A percentile compares a stretch with the other conserved stretches of the same genome.
Conservation (phyloP, 2,888 invertebrate genomes). For the Apamea monoglypha region DNA sequence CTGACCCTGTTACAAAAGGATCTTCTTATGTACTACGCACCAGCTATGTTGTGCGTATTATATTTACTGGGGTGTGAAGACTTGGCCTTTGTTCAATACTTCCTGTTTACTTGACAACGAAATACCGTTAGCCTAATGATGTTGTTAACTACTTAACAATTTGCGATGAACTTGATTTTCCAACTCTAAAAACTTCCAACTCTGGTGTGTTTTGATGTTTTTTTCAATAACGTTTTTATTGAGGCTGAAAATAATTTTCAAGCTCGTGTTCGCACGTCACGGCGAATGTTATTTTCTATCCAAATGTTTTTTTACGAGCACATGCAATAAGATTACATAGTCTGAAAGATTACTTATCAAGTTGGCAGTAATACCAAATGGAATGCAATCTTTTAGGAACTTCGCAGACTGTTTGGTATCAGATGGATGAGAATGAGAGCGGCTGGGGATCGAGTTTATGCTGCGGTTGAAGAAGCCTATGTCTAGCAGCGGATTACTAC, state of each 20-base stretch:
- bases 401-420: neutral
- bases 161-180: conserved; percentile 1
- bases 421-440: neutral
- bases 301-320: conserved; percentile 6
- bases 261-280: neutral
- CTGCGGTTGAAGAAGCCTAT: neutral
- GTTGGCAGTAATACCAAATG: neutral
- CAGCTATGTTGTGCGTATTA: conserved; percentile 38
- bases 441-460: neutral
- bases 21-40: conserved; percentile 74
- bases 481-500: no score
- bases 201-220: conserved; percentile 4
- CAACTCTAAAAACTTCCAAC: conserved; percentile 3
- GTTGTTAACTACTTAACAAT: conserved; percentile 11
- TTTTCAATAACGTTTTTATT: conserved; percentile 4
- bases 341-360: neutral
- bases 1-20: conserved; percentile 87
- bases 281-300: neutral
- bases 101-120: conserved; percentile 38
- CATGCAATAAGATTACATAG: neutral
- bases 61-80: conserved; percentile 41
- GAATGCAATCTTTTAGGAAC: neutral
- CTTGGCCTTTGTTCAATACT: conserved; percentile 47
- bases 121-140: conserved; percentile 28
- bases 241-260: conserved; percentile 2